Evolutionary conservation across 2,797 vertebrate genomes (phyloP), one percentile per base, ranked within the genome.

Genomic region (Oreonectes daqikongensis): DNA sequence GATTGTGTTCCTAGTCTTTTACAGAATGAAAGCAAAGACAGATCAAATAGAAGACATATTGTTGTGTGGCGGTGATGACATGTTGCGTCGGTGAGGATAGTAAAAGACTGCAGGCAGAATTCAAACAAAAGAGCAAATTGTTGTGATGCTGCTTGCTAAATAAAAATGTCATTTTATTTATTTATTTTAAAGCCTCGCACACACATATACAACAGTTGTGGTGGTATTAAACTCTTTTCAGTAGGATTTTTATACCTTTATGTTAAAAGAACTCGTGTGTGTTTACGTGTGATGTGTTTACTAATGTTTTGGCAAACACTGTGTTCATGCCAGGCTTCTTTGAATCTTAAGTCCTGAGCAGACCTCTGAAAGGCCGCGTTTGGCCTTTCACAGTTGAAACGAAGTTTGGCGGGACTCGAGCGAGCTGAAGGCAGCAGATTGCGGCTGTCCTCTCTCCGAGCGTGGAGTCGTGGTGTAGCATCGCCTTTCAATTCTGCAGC

Each of bases 401-500:
- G 78, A 69, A 68, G 81, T 87, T 89, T 85, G 83, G 75, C 82
- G 66, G 84, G 66, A 72, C 64, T 26, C 72, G 69, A 82, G 79
- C 74, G 40, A 75, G 81, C 66, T 72, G 74, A 72, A 79, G 61
- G 77, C 48, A 73, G 82, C 77, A 85, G 83, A 86, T 84, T 84
- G 82, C 28, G 76, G 79, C 82, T 78, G 28, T 68, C 55, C 66
- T 82, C 66, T 72, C 71, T 69, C 59, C 65, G 40, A 73, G 78
- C 44, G 17, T 20, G 67, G 59, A 72, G 84, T 85, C 69, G 69
- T 75, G 80, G 79, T 79, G 64, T 28, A 53, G 82, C 69, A 75
- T 84, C 40, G 61, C 85, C 83, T 77, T 86, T 89, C 84, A 85
- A 72, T 72, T 67, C 60, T 78, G 84, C 86, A 90, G 86, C 84